These are phyloP conservation scores for Clusia tigrina DNA, from an alignment of 2,888 invertebrate species.

Conservation along the genomic window DNA sequence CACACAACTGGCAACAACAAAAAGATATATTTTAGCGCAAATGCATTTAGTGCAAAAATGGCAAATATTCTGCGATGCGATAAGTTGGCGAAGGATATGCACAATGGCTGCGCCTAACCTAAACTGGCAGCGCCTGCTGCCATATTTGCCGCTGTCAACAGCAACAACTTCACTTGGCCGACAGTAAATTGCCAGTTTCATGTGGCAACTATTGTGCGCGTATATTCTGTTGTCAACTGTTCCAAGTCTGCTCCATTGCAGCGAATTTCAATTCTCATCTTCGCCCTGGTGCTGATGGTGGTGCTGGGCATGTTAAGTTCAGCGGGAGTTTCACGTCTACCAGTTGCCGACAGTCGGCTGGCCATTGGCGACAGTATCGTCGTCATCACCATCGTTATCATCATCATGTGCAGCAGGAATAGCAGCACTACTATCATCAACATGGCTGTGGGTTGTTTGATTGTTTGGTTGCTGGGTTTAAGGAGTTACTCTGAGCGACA, in stretches of 20 bases:
- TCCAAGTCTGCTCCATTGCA: neutral
- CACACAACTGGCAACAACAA: neutral
- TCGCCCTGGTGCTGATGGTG: neutral
- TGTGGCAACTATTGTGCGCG: neutral
- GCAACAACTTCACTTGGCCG: neutral
- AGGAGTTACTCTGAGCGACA: neutral
- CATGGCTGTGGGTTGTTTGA: neutral
- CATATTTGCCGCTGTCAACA: conserved; percentile 3
- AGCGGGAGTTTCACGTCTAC: neutral
- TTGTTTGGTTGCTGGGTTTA: neutral
- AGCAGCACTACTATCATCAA: neutral
- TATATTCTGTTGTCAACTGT: neutral
- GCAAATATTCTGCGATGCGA: too few relatives aligned
- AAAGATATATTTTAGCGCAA: conserved; percentile 3
- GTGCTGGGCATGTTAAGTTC: conserved; percentile 4
- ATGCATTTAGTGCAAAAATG: conserved; percentile 8
- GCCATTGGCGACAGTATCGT: conserved; percentile 7
- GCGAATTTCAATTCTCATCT: neutral
- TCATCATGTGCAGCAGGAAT: neutral
- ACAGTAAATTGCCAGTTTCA: conserved; percentile 6
- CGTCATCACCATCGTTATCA: neutral
- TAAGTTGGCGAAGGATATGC: too few relatives aligned
- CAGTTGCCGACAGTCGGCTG: conserved; percentile 3
- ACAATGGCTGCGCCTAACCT: neutral
- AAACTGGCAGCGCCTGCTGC: neutral